Evolutionary conservation across 64 coral and sea anemone genomes (phyloP).

Genomic region (Pocillopora verrucosa): DNA sequence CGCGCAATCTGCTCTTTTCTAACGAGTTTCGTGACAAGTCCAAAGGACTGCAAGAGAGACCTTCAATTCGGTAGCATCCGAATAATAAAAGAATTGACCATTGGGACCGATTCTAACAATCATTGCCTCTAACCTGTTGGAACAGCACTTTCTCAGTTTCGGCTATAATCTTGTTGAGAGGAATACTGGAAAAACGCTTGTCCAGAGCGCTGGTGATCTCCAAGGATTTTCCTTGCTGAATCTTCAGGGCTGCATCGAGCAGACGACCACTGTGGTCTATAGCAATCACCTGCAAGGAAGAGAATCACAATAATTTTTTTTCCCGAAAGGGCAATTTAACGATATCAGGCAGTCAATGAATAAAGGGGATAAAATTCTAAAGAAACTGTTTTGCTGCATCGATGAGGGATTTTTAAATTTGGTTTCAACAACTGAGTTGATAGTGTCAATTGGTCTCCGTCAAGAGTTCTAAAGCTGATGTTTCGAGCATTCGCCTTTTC

Average conservation of each 20-base stretch:
- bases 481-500: too few species aligned
- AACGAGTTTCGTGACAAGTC: too few species aligned
- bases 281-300: constrained; percentile 29
- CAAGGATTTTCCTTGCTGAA: constrained; percentile 28
- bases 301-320: neutral
- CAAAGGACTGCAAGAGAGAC: too few species aligned
- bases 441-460: too few species aligned
- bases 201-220: neutral
- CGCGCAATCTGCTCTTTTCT: too few species aligned
- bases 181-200: neutral
- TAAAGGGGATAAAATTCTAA: too few species aligned
- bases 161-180: neutral
- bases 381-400: too few species aligned
- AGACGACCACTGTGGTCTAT: constrained; percentile 46
- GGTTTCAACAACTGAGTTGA: too few species aligned
- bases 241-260: constrained; percentile 30
- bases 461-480: too few species aligned
- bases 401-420: too few species aligned
- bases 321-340: neutral
- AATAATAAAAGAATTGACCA: too few species aligned
- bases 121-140: neutral
- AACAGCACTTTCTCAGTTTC: constrained; percentile 9
- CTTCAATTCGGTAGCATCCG: too few species aligned
- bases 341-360: neutral
- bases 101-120: neutral